Base-by-base conservation (phyloP, 1,140 invertebrate genomes). In the Caenorhabditis elegans region DNA sequence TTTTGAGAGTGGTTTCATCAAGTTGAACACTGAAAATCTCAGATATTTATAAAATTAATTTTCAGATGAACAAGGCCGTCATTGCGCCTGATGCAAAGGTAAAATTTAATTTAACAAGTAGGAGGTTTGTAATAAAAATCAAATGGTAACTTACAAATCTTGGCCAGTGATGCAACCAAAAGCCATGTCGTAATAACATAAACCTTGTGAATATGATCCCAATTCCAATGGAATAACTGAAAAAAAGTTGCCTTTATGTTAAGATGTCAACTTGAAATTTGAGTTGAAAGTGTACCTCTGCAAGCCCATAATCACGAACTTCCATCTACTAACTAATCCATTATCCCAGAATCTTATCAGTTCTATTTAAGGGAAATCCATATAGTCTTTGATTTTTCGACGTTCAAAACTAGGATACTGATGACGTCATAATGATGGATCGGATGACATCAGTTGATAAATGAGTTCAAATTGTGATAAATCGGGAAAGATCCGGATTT, bases 111-210 rank as follows among this genome's bases (percentile, higher is more conserved):
- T n/a, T n/a, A n/a, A n/a, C n/a, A n/a, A n/a, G n/a, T n/a, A n/a
- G n/a, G n/a, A n/a, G n/a, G n/a, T n/a, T n/a, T n/a, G n/a, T n/a
- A n/a, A n/a, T n/a, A n/a, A n/a, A n/a, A n/a, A n/a, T n/a, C n/a
- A n/a, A n/a, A n/a, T n/a, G n/a, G n/a, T n/a, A n/a, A 80, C 83
- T 81, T 60, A 88, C 87, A 65, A 31, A 88, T 88, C 83, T 89
- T 89, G 17, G 87, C 87, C 22, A 90, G 79, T 22, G 84, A 76
- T 17, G 88, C 88, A 1, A 88, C 31, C 0, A 88, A 70, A 22
- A 88, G 53, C 87, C 87, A 88, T 17, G 83, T 31, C 43, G 80
- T 82, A 24, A 89, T 77, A 8, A 83, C 84, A 75, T 81, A 90
- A 3, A 87, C 84, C 1, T 48, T 60, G 46, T 86, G 49, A 49